phyloP scores from a whole-genome alignment of 1,140 invertebrate genomes.

The Drosophila chauvacae region DNA sequence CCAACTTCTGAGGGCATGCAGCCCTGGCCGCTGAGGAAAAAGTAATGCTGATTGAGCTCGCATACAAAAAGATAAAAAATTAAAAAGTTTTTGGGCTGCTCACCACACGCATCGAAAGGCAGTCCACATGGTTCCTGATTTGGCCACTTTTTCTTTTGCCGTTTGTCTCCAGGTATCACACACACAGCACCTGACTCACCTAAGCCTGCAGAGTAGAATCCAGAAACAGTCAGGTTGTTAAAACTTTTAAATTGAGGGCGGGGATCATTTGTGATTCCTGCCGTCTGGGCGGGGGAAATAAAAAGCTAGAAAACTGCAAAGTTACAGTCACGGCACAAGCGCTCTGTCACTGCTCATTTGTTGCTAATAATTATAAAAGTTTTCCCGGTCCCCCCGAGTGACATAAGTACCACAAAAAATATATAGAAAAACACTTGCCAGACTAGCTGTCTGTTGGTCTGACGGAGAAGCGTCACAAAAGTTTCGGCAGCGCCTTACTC shows the following conservation, averaged over 20 bases:
- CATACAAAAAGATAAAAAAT: conserved; percentile 49
- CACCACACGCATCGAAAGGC: conserved; percentile 10
- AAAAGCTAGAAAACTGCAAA: conserved; percentile 43
- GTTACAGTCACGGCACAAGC: conserved; percentile 65
- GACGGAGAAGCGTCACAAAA: conserved; percentile 30
- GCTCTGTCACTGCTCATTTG: conserved; percentile 82
- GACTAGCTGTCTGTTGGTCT: conserved; percentile 34
- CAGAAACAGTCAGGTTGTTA: conserved; percentile 72
- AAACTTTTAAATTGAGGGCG: conserved; percentile 79
- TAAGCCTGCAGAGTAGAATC: conserved; percentile 6
- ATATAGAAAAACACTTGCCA: conserved; percentile 45
- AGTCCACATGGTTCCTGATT: conserved; percentile 57
- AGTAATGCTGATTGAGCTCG: conserved; percentile 35
- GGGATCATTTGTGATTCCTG: conserved; percentile 72
- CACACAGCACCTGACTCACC: conserved; percentile 7
- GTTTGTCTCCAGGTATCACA: conserved; percentile 38
- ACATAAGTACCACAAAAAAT: conserved; percentile 56
- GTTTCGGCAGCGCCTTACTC: conserved; percentile 42
- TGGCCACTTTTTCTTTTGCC: conserved; percentile 61
- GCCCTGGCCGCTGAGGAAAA: background rate
- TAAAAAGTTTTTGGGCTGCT: conserved; percentile 55
- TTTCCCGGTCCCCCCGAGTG: conserved; percentile 63
- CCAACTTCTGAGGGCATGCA: background rate
- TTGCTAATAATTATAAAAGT: conserved; percentile 83
- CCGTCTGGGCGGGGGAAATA: conserved; percentile 43